Base-by-base conservation (phyloP, 1,140 invertebrate species). In the Euura lappo region DNA sequence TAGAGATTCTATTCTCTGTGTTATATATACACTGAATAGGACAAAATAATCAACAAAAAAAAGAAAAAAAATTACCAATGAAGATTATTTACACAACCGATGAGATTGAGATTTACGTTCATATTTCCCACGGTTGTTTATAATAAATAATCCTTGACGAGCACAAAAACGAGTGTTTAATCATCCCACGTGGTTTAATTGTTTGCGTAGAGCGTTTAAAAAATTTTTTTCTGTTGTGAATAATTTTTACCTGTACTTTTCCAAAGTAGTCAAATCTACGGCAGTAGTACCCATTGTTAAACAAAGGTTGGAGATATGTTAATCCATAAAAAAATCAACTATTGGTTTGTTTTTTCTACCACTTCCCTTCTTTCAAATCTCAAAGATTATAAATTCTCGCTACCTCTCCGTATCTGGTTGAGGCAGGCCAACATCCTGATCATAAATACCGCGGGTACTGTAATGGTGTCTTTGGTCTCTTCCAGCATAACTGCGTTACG, bases 371-470 rank as follows among this genome's bases (percentile, higher is more conserved):
- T n/a, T 28, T 28, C 28, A n/a, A n/a, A 60, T 8, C 44, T 6
- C 44, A 68, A 68, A 68, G 66, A 80, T 79, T 74, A 81, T 76
- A 78, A 82, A 79, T 77, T 77, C 70, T 81, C 77, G 79, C 81
- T 89, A 82, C 91, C 90, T 89, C 90, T 87, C 83, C 92, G 88
- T 79, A 93, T 90, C 77, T 94, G 92, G 89, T 94, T 95, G 42
- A 96, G 85, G 77, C 93, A 94, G 42, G 94, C 93, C 79, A 97
- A 82, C 90, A 96, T 94, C 77, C 95, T 87, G 73, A 97, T 94
- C 94, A 97, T 96, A 81, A 97, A 96, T 67, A 93, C 91, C 11
- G 95, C 95, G 71, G 96, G 95, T 69, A 97, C 94, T 47, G 95
- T 97, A 76, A 97, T 95, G 1, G 95, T 97, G 81, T 97, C 95